Evolutionary conservation across 2,888 invertebrate species (phyloP).

Genomic region (Yponomeuta sedellus): DNA sequence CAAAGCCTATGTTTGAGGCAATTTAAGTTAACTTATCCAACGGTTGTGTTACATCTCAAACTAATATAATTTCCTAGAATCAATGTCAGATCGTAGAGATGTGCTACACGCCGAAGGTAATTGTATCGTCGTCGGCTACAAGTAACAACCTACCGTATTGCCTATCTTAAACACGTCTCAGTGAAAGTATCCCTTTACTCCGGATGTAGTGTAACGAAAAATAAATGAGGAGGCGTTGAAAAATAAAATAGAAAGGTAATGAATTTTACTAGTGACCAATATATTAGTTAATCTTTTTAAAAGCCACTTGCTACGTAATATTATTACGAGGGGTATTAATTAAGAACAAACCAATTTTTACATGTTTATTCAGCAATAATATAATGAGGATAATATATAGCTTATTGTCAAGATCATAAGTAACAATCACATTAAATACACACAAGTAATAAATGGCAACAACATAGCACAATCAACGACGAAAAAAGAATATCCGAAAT

Average conservation of each 20-base stretch:
- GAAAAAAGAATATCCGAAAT: not conserved
- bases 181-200: slow-evolving; percentile 10
- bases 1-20: too few species aligned
- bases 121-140: not conserved
- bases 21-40: not conserved
- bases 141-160: not conserved
- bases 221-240: not conserved
- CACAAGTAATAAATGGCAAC: slow-evolving; percentile 2
- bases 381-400: not conserved
- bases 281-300: not conserved
- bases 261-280: not conserved
- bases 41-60: not conserved
- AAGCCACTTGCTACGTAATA: not conserved
- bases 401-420: not conserved
- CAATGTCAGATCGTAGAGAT: not conserved
- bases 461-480: not conserved
- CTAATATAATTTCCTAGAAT: not conserved
- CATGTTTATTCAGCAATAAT: not conserved
- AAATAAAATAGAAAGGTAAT: not conserved
- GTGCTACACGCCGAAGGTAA: not conserved
- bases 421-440: not conserved
- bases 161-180: not conserved
- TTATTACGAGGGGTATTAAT: not conserved
- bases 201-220: slow-evolving; percentile 1
- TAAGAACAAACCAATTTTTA: not conserved